Evolutionary conservation across 2,113 vertebrate genomes (phyloP), one percentile per base, ranked within the genome.

Genomic region (Microcebus tavaratra): DNA sequence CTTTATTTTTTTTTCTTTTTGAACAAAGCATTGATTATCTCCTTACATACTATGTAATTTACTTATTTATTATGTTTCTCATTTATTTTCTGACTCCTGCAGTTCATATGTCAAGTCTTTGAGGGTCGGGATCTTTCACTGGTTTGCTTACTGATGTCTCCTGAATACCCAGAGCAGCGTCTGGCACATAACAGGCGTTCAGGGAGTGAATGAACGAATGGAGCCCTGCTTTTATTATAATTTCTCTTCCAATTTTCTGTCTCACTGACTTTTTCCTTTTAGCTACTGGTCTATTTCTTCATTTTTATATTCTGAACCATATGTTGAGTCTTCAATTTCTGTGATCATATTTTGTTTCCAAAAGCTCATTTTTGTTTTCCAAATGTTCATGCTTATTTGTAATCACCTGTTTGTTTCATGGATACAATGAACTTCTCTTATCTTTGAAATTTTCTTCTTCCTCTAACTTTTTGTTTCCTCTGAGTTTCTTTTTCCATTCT

Each of bases 231-330:
- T 80, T 53, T 91, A 70, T 88, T 91, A 61, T 31, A 50, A 83
- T 48, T 67, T 72, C 7, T 78, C 87, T 65, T 78, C 31, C 31
- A 88, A 48, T 50, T 91, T 88, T 84, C 36, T 59, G 8, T 61
- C 73, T 95, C 55, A 27, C 68, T 72, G 48, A 50, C 23, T 72
- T 95, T 91, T 89, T 88, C 48, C 27, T 96, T 85, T 79, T 61
- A 50, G 18, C 65, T 72, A 25, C 21, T 96, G 14, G 8, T 21
- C 13, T 59, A 67, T 68, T 75, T 53, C 27, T 61, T 82, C 53
- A 70, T 68, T 27, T 89, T 91, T 86, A 18, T 61, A 76, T 85
- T 91, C 34, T 85, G 50, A 90, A 17, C 25, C 21, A 80, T 91
- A 23, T 42, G 23, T 17, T 94, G 29, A 95, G 67, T 76, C 92